Conservation (phyloP, 2,888 invertebrate species). For the Epinotia brunnichana region DNA sequence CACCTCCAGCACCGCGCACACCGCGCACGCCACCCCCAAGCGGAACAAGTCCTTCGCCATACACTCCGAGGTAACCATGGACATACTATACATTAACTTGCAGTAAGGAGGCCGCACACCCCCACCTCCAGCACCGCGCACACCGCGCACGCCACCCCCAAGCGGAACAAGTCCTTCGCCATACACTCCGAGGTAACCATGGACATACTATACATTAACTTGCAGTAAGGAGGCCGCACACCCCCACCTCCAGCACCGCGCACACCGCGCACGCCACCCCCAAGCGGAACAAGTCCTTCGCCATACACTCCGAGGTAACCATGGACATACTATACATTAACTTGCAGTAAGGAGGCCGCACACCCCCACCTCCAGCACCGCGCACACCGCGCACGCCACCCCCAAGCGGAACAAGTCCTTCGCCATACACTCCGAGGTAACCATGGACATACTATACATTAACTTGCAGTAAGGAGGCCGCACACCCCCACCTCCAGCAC, state of each 20-base stretch:
- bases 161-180: constrained; percentile 70
- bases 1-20: constrained; percentile 55
- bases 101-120: constrained; percentile 58
- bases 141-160: constrained; percentile 61
- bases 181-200: constrained; percentile 56
- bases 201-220: too few relatives aligned
- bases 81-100: too few relatives aligned
- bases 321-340: too few relatives aligned
- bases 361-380: constrained; percentile 56
- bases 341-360: too few relatives aligned
- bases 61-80: constrained; percentile 53
- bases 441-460: too few relatives aligned
- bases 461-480: too few relatives aligned
- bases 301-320: constrained; percentile 56
- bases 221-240: too few relatives aligned
- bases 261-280: constrained; percentile 63
- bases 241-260: constrained; percentile 55
- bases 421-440: constrained; percentile 58
- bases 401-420: constrained; percentile 72
- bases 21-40: constrained; percentile 61
- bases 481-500: constrained; percentile 57
- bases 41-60: constrained; percentile 71
- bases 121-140: constrained; percentile 57
- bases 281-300: constrained; percentile 69
- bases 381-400: constrained; percentile 58